Conservation (phyloP, 2,888 invertebrate species). For the Diadegma fenestrale region DNA sequence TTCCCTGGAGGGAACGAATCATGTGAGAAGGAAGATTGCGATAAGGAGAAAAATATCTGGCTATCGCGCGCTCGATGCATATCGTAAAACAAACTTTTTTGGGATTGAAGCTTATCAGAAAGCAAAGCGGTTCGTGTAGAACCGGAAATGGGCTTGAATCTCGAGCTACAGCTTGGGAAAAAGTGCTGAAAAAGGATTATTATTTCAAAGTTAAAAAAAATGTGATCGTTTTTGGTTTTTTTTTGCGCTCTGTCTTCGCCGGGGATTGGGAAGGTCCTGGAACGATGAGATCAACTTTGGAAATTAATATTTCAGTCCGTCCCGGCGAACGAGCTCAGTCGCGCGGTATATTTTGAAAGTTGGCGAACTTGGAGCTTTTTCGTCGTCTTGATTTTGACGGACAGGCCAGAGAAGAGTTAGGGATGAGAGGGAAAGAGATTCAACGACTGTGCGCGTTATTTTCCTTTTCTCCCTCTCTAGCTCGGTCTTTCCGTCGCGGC, state of each 20-base stretch:
- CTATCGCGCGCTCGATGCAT: neutral
- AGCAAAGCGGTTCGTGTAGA: neutral
- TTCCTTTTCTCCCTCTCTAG: conserved; percentile 17
- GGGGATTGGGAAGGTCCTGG: neutral
- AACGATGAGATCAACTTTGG: conserved; percentile 6
- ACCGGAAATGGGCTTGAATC: neutral
- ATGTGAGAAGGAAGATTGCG: neutral
- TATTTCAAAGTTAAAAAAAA: too few species aligned
- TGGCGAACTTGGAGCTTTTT: conserved; percentile 33
- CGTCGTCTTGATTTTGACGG: conserved; percentile 49
- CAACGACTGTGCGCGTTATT: conserved; percentile 50
- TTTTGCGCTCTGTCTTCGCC: neutral
- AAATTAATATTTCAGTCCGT: neutral
- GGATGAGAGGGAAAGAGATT: conserved; percentile 27
- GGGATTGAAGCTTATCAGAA: neutral
- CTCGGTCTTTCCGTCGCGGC: conserved; percentile 18
- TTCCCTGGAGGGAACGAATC: neutral
- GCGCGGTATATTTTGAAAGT: conserved; percentile 52
- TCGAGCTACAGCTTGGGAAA: neutral
- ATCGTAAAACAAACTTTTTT: conserved; percentile 13
- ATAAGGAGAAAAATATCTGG: neutral
- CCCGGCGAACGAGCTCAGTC: conserved; percentile 13
- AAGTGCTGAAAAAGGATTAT: too few species aligned
- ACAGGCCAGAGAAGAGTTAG: conserved; percentile 22
- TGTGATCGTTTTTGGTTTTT: neutral